These are phyloP conservation scores for Microcebus tavaratra DNA, from an alignment of 2,113 vertebrate genomes.

Conservation along the genomic window DNA sequence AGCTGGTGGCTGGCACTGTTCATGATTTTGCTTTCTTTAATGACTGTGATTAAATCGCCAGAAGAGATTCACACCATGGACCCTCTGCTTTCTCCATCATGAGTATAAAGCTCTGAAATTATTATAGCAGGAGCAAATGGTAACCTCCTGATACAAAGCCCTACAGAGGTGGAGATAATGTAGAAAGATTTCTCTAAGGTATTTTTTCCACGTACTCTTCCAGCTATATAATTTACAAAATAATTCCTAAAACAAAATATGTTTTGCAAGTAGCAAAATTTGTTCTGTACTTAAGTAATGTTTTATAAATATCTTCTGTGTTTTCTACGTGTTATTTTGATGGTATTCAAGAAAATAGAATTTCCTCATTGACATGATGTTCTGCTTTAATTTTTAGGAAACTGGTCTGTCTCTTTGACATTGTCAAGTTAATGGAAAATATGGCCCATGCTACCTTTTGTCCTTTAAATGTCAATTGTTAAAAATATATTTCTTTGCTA, in stretches of 20 bases:
- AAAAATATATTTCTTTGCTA: slow-evolving; percentile 35
- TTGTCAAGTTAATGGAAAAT: slow-evolving; percentile 52
- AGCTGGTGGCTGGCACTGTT: slow-evolving; percentile 47
- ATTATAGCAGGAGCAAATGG: neutral
- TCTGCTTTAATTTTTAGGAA: neutral
- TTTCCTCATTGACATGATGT: neutral
- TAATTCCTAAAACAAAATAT: slow-evolving; percentile 27
- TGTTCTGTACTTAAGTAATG: slow-evolving; percentile 5
- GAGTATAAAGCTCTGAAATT: neutral
- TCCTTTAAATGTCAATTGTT: slow-evolving; percentile 54
- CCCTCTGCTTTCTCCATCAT: neutral
- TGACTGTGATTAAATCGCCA: slow-evolving; percentile 50
- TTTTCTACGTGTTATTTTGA: neutral
- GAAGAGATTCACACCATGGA: neutral
- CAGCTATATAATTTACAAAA: slow-evolving; percentile 28
- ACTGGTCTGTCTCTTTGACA: neutral
- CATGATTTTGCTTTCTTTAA: slow-evolving; percentile 57
- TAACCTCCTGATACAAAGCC: neutral
- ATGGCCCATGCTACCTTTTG: neutral
- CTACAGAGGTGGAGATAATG: neutral
- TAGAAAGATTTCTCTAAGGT: neutral
- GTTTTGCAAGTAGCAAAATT: slow-evolving; percentile 16
- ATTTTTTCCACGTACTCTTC: neutral
- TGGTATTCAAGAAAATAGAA: neutral
- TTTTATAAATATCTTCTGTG: neutral